Base-by-base conservation (phyloP, 2,797 vertebrate species). In the Melanotaenia parkinsoni region DNA sequence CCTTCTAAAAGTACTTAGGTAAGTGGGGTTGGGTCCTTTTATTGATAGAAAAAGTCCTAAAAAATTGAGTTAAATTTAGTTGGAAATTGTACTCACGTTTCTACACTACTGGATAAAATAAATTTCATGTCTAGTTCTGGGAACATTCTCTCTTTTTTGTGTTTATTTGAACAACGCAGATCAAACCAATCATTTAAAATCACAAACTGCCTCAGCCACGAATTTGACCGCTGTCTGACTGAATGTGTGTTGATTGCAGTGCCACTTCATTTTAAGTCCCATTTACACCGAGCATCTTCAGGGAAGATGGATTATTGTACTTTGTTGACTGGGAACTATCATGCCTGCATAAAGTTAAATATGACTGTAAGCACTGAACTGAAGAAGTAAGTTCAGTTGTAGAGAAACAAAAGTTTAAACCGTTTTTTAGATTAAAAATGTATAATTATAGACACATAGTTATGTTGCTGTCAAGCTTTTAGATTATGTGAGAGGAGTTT, bases 381-480 rank as follows among this genome's bases (percentile, higher is more conserved):
- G 70, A 80, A 76, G 79, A 80, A 43, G 33, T 76, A 83, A 74
- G 83, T 72, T 77, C 77, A 66, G 26, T 69, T 63, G 68, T 87
- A 80, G 81, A 75, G 62, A 73, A 70, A 72, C 54, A 26, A 38
- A 35, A 43, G 30, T 82, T 77, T 80, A 71, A 76, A 83, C 67
- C 43, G 63, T 85, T 77, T 74, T 76, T 77, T 85, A 84, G 85
- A 80, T 56, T 32, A 32, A 32, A 81, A 84, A 67, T 67, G 62
- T 89, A 84, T 85, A 81, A 83, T 82, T 72, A 59, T 91, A 84
- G 88, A 86, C 70, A 59, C 72, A 63, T 92, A 88, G 86, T 83
- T 85, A 51, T 64, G 60, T 90, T 90, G 76, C 76, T 79, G 70
- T 87, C 90, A 86, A 77, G 82, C 63, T 63, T 83, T 83, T 89